phyloP scores from a whole-genome alignment of 92 coral and sea anemone genomes.

The Desmophyllum pertusum region DNA sequence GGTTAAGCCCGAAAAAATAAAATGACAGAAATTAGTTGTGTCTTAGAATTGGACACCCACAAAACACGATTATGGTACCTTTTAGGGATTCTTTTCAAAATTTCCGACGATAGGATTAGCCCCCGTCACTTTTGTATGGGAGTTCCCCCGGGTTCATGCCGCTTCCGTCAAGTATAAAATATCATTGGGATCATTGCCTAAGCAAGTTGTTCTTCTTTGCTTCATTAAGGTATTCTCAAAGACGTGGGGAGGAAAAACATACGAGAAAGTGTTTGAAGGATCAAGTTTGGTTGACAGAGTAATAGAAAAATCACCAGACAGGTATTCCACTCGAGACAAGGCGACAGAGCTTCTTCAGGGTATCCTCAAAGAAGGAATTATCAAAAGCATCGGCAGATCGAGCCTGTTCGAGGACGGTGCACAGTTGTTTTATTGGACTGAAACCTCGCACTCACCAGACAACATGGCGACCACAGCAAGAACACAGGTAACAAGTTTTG shows the following conservation, averaged over 20 bases:
- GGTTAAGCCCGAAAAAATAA: too few relatives aligned
- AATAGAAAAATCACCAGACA: conserved; percentile 34
- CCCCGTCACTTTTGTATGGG: too few relatives aligned
- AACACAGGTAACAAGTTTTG: conserved; percentile 33
- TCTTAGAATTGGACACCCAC: too few relatives aligned
- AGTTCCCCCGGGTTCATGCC: too few relatives aligned
- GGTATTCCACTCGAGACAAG: conserved; percentile 45
- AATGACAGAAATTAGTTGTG: too few relatives aligned
- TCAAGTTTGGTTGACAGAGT: conserved; percentile 57
- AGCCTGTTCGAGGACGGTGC: conserved; percentile 70
- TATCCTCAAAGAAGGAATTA: conserved; percentile 45
- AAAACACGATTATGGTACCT: too few relatives aligned
- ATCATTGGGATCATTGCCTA: too few relatives aligned
- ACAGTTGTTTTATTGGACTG: conserved; percentile 66
- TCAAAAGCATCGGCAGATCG: conserved; percentile 63
- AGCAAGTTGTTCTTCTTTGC: background rate
- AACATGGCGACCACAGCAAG: conserved; percentile 32
- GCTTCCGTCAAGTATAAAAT: too few relatives aligned
- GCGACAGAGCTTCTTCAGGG: conserved; percentile 65
- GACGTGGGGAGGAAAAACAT: conserved; percentile 75
- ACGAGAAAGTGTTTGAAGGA: conserved; percentile 70
- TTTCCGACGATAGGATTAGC: too few relatives aligned
- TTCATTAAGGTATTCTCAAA: conserved; percentile 67
- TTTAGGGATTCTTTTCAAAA: too few relatives aligned
- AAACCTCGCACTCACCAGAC: background rate